Base-by-base conservation (phyloP, 2,797 vertebrate species). In the Acipenser transmontanus region DNA sequence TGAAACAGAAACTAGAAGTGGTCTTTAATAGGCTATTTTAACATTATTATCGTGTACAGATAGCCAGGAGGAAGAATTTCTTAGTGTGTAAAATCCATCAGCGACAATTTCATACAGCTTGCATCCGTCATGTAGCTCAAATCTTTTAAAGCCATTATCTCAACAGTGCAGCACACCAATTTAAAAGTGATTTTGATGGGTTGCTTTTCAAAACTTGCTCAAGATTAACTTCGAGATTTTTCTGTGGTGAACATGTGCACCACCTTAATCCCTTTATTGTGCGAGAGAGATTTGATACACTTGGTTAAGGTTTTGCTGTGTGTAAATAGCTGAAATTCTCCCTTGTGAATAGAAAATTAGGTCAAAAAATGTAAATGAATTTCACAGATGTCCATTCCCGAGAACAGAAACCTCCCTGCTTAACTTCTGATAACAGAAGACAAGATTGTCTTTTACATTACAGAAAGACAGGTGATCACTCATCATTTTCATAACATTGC, bases 41-140 rank as follows among this genome's bases (percentile, higher is more conserved):
- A 80, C 71, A 74, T 70, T 78, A 79, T 80, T 82, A 75, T 67
- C 75, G 76, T 76, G 80, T 79, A 78, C 63, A 72, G 74, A 73
- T 50, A 77, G 69, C 65, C 61, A 68, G 13, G 54, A 72, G 77
- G 66, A 77, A 76, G 59, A 70, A 75, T 69, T 72, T 67, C 61
- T 57, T 66, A 69, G 1, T 67, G 68, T 73, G 66, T 68, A 72
- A 77, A 75, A 76, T 70, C 60, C 50, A 74, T 70, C 71, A 77
- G 65, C 10, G 17, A 67, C 59, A 70, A 57, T 66, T 70, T 73
- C 70, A 74, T 71, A 76, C 13, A 68, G 65, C 62, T 60, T 66
- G 56, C 59, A 7, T 65, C 66, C 72, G 68, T 70, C 54, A 70
- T 62, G 49, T 59, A 68, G 59, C 60, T 73, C 66, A 72, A 56